Base-by-base conservation (phyloP, 2,113 vertebrate genomes). In the Guaruba guarouba region DNA sequence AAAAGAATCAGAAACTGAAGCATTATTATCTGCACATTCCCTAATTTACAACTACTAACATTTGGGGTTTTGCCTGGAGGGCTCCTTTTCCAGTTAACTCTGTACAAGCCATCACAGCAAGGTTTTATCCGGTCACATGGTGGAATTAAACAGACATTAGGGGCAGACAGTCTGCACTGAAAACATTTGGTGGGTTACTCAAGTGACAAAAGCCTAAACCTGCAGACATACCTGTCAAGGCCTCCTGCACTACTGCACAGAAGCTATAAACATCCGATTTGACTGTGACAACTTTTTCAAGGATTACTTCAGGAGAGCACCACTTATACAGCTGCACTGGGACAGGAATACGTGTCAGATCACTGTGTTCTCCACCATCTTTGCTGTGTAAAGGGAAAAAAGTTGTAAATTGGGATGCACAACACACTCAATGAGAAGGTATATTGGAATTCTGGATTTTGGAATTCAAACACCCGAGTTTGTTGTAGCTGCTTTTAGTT, bases 281-380 rank as follows among this genome's bases (percentile, higher is more conserved):
- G 22, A 95, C 64, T 0, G 98, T 97, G 3, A 94, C 94, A 57
- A 49, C 31, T 61, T 85, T 98, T 55, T 92, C 88, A 43, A 98
- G 94, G 91, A 98, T 95, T 20, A 98, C 97, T 92, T 98, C 98
- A 7, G 98, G 98, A 76, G 98, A 97, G 2, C 98, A 97, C 98
- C 98, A 98, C 17, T 86, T 98, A 70, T 97, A 97, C 10, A 98
- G 96, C 96, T 98, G 97, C 17, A n/a, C 51, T 15, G 98, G 98
- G 33, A 98, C 90, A 25, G 98, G 97, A 28, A 98, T 92, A 31
- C 75, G 96, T 33, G 96, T 97, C 91, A 98, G 95, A 49, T 98
- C 97, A 28, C 94, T 98, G 77, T 96, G 95, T 27, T 61, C 78
- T 39, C 95, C 96, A 7, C 94, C 82, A 25, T 98, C 98, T 55